These are phyloP conservation scores for Halocaridina rubra DNA, from an alignment of 2,888 invertebrate species.

Conservation along the genomic window DNA sequence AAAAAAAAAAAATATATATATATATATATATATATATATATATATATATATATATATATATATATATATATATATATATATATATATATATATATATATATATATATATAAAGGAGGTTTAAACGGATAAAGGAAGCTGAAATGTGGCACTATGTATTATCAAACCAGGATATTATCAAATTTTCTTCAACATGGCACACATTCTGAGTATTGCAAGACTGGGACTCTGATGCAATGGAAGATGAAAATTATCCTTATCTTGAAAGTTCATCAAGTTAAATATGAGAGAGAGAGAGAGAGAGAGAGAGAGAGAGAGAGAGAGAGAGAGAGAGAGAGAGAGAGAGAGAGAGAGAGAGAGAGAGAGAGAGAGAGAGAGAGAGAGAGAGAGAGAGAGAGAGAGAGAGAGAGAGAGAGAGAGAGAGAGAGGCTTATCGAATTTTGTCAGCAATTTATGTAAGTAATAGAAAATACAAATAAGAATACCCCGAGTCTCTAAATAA, in stretches of 20 bases:
- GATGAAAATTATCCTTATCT: neutral
- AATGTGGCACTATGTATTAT: too few relatives aligned
- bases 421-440: neutral
- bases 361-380: slow-evolving; percentile 16
- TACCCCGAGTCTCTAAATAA: neutral
- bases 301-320: slow-evolving; percentile 24
- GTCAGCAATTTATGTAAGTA: neutral
- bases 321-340: slow-evolving; percentile 31
- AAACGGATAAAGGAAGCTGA: too few relatives aligned
- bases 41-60: too few relatives aligned
- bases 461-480: neutral
- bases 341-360: slow-evolving; percentile 19
- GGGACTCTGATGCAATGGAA: neutral
- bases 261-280: neutral
- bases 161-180: neutral
- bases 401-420: neutral
- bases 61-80: too few relatives aligned
- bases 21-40: too few relatives aligned
- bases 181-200: neutral
- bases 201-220: neutral
- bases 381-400: slow-evolving; percentile 11
- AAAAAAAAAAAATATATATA: too few relatives aligned
- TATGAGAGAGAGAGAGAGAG: slow-evolving; percentile 21
- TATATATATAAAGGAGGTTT: too few relatives aligned
- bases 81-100: too few relatives aligned